phyloP scores from a whole-genome alignment of 1,140 invertebrate genomes.

The Cepaea nemoralis region DNA sequence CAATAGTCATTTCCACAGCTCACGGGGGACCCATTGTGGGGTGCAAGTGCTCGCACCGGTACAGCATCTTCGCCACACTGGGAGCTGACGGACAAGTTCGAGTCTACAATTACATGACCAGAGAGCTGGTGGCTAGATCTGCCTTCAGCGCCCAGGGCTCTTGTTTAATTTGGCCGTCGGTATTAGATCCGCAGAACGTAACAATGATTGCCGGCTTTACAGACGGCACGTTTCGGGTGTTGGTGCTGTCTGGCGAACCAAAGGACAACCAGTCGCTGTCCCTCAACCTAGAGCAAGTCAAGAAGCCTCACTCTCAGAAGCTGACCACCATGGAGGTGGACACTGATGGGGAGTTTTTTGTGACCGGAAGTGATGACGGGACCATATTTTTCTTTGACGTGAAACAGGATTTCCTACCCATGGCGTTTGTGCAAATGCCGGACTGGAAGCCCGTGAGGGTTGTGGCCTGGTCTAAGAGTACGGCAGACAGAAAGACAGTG shows the following conservation, averaged over 20 bases:
- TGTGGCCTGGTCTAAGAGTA: not conserved
- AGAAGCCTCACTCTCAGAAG: constrained; percentile 18
- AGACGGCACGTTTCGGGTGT: constrained; percentile 18
- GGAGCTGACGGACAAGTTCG: constrained; percentile 39
- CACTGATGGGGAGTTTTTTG: not conserved
- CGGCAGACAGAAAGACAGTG: constrained; percentile 2
- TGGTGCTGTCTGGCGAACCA: not conserved
- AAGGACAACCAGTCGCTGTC: not conserved
- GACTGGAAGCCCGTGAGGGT: not conserved
- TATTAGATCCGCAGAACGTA: not conserved
- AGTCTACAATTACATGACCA: constrained; percentile 37
- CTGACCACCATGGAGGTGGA: constrained; percentile 23
- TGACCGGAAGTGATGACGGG: constrained; percentile 29
- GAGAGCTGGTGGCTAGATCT: constrained; percentile 24
- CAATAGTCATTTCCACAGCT: constrained; percentile 4
- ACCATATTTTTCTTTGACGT: constrained; percentile 38
- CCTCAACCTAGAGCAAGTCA: not conserved
- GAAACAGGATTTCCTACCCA: not conserved
- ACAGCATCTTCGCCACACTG: constrained; percentile 34
- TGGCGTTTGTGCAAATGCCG: constrained; percentile 28
- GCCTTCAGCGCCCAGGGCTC: not conserved
- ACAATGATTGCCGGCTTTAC: constrained; percentile 32
- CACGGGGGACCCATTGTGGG: constrained; percentile 38
- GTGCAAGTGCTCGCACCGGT: constrained; percentile 14
- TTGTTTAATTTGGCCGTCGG: constrained; percentile 12